phyloP scores from a whole-genome alignment of 37 sponge, comb jelly and placozoan genomes.

The Theonella swinhoei region DNA sequence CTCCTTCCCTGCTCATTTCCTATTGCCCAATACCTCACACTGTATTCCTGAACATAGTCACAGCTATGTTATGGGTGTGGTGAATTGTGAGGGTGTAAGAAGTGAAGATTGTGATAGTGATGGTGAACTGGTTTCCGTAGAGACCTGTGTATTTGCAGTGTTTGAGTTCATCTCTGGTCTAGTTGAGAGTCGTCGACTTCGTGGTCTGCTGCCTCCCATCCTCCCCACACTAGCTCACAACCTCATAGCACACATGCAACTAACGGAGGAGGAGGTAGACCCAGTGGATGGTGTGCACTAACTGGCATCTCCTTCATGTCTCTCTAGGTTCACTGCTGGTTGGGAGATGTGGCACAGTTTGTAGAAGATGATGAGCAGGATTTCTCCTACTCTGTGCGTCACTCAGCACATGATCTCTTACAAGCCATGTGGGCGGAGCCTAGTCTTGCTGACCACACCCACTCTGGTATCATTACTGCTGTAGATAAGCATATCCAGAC shows the following conservation, averaged over 20 bases:
- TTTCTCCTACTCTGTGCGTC: slow-evolving; percentile 61
- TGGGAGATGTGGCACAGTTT: slow-evolving; percentile 45
- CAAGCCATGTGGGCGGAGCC: slow-evolving; percentile 9
- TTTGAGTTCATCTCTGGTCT: slow-evolving; percentile 71
- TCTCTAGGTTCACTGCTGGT: slow-evolving; percentile 56
- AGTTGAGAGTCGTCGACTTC: slow-evolving; percentile 26
- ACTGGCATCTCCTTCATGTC: not conserved
- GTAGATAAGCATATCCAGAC: slow-evolving; percentile 53
- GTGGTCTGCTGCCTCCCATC: slow-evolving; percentile 49
- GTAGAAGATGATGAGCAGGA: slow-evolving; percentile 77
- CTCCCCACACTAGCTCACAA: slow-evolving; percentile 55
- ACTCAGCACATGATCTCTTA: slow-evolving; percentile 60
- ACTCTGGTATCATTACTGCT: slow-evolving; percentile 32
- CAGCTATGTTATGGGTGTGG: slow-evolving; percentile 45
- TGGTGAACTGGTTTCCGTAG: slow-evolving; percentile 56
- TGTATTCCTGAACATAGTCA: not conserved
- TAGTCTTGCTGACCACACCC: not conserved
- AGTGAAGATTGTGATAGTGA: slow-evolving; percentile 59
- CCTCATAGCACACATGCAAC: slow-evolving; percentile 69
- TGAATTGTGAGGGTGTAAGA: slow-evolving; percentile 21
- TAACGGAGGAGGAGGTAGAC: slow-evolving; percentile 65
- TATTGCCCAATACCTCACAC: no score
- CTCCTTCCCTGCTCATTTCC: not conserved
- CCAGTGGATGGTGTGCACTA: not conserved
- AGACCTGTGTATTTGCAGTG: slow-evolving; percentile 45